Evolutionary conservation across 2,113 vertebrate genomes (phyloP), one percentile per base, ranked within the genome.

Genomic region (Hepsetus odoe): DNA sequence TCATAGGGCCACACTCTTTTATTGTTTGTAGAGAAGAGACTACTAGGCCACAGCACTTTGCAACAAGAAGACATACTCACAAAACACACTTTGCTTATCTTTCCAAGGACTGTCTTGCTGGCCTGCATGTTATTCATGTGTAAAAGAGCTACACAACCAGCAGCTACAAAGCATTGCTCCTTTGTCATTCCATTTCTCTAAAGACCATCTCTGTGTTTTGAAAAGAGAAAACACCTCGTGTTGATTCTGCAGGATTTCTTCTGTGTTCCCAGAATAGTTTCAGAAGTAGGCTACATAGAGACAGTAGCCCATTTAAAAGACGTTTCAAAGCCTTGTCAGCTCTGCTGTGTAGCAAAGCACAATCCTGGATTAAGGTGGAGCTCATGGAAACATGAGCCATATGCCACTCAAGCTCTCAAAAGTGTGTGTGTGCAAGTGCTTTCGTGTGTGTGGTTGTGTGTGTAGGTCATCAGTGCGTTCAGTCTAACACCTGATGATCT

Each of bases 1-100:
- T 88, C 90, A 91, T 79, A 56, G 85, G 93, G 92, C 92, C 91
- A 94, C 92, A 93, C 87, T 92, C 89, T 92, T 94, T 91, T 91
- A 91, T 85, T 88, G 89, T 87, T 90, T 90, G 85, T 85, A 87
- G 90, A 88, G 89, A 91, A 55, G 64, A 40, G 72, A 51, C 42
- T n/a, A 16, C 58, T 24, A n/a, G n/a, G 13, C 58, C 51, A 32
- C 72, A 64, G 58, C 59, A 74, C 58, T 35, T 40, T 62, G 56
- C 72, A 62, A 46, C 26, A 62, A 61, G 18, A 46, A 74, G 40
- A 2, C 40, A 67, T n/a, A 35, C 56, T 32, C 58, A 46, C 42
- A 64, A 73, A 32, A 44, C 30, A 68, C 55, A 30, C 38, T 16
- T 16, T 1, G 46, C 18, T 49, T 18, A 42, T 1, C 40, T 3